phyloP scores from a whole-genome alignment of 2,888 invertebrate species.

The Dioctria rufipes region DNA sequence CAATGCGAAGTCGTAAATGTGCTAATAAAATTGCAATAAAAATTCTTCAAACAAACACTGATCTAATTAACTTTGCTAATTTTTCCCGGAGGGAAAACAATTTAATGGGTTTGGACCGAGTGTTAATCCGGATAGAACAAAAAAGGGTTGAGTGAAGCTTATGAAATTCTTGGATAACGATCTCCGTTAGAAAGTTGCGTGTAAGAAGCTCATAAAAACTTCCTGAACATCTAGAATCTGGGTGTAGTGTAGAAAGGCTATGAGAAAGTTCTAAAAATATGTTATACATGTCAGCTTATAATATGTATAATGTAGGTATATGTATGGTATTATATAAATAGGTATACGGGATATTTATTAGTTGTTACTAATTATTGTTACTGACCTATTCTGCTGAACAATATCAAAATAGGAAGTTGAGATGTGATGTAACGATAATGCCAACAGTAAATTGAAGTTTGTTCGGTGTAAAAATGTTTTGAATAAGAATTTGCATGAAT shows the following conservation, averaged over 20 bases:
- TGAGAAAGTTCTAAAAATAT: too few relatives aligned
- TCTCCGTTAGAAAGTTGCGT: conserved; percentile 7
- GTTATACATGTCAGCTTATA: not conserved
- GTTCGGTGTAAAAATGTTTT: too few relatives aligned
- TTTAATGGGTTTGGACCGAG: not conserved
- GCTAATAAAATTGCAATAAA: not conserved
- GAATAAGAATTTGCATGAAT: too few relatives aligned
- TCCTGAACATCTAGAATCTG: not conserved
- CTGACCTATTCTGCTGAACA: too few relatives aligned
- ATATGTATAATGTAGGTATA: too few relatives aligned
- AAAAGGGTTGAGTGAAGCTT: not conserved
- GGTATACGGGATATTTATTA: too few relatives aligned
- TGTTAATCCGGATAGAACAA: conserved; percentile 13
- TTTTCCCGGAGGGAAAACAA: conserved; percentile 12
- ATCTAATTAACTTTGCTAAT: conserved; percentile 16
- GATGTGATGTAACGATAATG: too few relatives aligned
- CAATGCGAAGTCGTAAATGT: conserved; percentile 9
- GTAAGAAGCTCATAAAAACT: conserved; percentile 11
- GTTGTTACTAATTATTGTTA: too few relatives aligned
- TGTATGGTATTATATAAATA: too few relatives aligned
- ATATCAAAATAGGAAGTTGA: too few relatives aligned
- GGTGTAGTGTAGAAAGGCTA: too few relatives aligned
- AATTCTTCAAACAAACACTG: conserved; percentile 1
- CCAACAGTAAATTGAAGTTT: too few relatives aligned
- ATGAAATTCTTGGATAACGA: not conserved